Evolutionary conservation across 2,888 invertebrate genomes (phyloP), one percentile per base, ranked within the genome.

Genomic region (Monoplex corrugatus): DNA sequence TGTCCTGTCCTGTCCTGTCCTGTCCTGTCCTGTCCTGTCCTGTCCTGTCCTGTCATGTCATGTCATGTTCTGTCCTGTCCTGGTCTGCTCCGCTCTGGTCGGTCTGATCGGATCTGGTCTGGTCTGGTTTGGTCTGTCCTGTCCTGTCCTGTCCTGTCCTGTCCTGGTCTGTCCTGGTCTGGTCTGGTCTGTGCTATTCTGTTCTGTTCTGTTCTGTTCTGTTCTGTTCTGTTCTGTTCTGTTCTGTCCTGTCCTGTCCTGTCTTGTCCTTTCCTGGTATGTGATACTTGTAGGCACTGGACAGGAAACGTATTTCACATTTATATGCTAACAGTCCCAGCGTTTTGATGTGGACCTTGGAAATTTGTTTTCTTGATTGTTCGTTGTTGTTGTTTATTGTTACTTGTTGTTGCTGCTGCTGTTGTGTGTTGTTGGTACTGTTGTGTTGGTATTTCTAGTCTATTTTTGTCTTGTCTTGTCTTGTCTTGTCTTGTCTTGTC

Each of bases 1-100:
- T 89, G 87, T 83, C 89, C 86, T 89, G 89, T 82, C 89, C 63
- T 89, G 72, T 68, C 89, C 87, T 80, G 87, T 82, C 63, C 86
- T 89, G 86, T 89, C 89, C 89, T 89, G 87, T 87, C 72, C 89
- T 89, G 87, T 82, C 87, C 45, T 85, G 83, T 83, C 44, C 43
- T 83, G 45, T 85, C 85, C 50, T 85, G 85, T 50, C 32, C 32
- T 84, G 35, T 84, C 45, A 23, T 45, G n/a, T 80, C 43, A 45
- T 84, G 84, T 87, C 87, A 35, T 89, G 40, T 89, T 50, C 87
- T 87, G 78, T 75, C 87, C 86, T 89, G 86, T 89, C 89, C 86
- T 50, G 50, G 28, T 84, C 88, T 88, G 68, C 32, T 85, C 88
- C 86, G 84, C 40, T 68, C 86, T 86, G 35, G n/a, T n/a, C n/a